Conservation (phyloP, 2,113 vertebrate species). For the Strigops habroptila region DNA sequence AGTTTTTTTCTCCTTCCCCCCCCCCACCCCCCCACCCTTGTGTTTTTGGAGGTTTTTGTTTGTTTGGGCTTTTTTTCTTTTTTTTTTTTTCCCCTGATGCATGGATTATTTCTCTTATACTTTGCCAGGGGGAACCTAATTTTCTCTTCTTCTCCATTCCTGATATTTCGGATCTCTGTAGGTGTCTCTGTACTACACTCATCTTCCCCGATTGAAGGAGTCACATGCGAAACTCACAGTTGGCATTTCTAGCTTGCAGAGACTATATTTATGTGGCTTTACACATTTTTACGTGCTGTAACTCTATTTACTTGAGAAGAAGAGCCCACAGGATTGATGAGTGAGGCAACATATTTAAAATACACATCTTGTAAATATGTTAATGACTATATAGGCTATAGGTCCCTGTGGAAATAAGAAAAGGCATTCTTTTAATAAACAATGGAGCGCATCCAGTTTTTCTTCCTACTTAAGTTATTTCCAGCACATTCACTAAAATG, state of each 20-base stretch:
- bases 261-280: not conserved
- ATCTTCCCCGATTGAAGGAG: not conserved
- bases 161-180: not conserved
- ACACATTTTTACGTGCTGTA: not conserved
- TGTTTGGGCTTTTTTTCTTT: too few species aligned
- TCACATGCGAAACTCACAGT: not conserved
- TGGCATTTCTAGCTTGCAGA: not conserved
- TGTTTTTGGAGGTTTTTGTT: not conserved
- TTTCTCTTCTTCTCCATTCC: not conserved
- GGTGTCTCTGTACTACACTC: not conserved
- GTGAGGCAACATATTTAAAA: slow-evolving; percentile 37
- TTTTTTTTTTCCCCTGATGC: too few species aligned
- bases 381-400: slow-evolving; percentile 31
- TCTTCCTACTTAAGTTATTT: slow-evolving; percentile 54
- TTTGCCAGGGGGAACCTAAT: not conserved
- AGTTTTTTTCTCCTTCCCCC: not conserved
- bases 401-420: slow-evolving; percentile 29
- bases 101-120: not conserved
- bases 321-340: not conserved
- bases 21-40: not conserved
- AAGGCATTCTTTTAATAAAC: slow-evolving; percentile 53
- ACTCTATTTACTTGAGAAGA: slow-evolving; percentile 6
- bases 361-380: slow-evolving; percentile 21
- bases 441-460: slow-evolving; percentile 31
- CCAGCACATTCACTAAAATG: slow-evolving; percentile 50